Conservation (phyloP, 2,888 invertebrate genomes). For the Patella caerulea region DNA sequence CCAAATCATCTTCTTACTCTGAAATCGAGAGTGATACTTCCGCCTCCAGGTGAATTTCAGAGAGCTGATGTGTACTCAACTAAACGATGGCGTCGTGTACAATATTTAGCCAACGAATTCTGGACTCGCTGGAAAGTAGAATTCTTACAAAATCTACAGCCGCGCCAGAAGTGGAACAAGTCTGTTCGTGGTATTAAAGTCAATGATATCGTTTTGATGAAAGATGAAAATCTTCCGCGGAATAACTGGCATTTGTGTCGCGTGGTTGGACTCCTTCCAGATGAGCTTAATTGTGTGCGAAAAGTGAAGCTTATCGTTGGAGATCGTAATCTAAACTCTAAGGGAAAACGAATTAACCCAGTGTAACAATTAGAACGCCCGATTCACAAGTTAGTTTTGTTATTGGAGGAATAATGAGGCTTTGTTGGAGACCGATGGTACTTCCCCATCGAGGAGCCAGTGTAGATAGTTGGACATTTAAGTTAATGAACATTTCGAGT, state of each 20-base stretch:
- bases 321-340: conserved; percentile 5
- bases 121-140: conserved; percentile 45
- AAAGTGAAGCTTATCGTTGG: conserved; percentile 26
- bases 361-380: conserved; percentile 32
- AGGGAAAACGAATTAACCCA: conserved; percentile 17
- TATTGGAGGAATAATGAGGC: not conserved
- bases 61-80: conserved; percentile 34
- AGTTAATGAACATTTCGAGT: too few relatives aligned
- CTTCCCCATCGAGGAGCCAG: too few relatives aligned
- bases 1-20: conserved; percentile 30
- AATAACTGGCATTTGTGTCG: conserved; percentile 35
- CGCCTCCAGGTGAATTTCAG: conserved; percentile 32
- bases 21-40: conserved; percentile 26
- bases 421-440: too few relatives aligned
- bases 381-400: conserved; percentile 37
- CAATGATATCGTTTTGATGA: conserved; percentile 42
- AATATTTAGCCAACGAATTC: conserved; percentile 41
- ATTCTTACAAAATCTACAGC: conserved; percentile 32
- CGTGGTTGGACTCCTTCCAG: conserved; percentile 15
- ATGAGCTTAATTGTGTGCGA: conserved; percentile 33
- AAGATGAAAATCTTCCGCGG: conserved; percentile 34
- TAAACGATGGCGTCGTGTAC: conserved; percentile 39
- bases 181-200: conserved; percentile 25
- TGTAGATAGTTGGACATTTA: too few relatives aligned
- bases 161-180: conserved; percentile 35